Percentiles rank a stretch among this genome's conserved stretches.
Conservation (phyloP, 92 coral and sea anemone species). For the Bergia puertoricense region DNA sequence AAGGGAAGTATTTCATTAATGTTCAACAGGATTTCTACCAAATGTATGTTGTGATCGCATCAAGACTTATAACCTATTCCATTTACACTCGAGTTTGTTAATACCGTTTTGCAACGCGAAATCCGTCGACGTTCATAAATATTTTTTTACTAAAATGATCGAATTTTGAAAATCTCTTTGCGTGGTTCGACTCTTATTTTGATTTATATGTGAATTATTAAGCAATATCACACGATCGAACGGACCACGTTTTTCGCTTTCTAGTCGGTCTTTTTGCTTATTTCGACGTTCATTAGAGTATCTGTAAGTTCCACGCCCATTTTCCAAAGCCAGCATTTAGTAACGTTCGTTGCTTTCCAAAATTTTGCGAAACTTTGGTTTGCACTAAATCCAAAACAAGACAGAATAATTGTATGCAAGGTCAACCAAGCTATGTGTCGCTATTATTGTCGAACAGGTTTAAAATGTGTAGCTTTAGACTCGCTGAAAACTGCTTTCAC, state of each 20-base stretch:
- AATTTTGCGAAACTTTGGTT: background rate
- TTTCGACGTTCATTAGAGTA: conserved; percentile 11
- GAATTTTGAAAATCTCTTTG: background rate
- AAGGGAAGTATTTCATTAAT: background rate
- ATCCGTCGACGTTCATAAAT: conserved; percentile 5
- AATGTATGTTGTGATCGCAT: background rate
- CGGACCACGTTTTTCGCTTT: background rate
- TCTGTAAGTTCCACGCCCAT: conserved; percentile 41
- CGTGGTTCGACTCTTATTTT: background rate
- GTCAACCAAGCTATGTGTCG: conserved; percentile 3
- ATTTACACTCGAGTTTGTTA: background rate
- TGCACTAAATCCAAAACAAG: background rate
- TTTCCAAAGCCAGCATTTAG: background rate
- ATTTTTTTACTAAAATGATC: background rate
- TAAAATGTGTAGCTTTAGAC: background rate
- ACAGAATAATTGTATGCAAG: conserved; percentile 27
- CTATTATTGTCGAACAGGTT: background rate
- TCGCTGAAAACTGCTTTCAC: background rate
- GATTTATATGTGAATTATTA: conserved; percentile 15
- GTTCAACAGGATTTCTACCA: background rate
- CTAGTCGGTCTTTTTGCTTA: background rate
- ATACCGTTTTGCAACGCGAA: background rate
- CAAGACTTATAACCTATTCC: background rate
- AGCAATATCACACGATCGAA: conserved; percentile 31
- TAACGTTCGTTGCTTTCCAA: background rate